phyloP scores from a whole-genome alignment of 1,140 invertebrate species.

The Pristionchus pacificus region DNA sequence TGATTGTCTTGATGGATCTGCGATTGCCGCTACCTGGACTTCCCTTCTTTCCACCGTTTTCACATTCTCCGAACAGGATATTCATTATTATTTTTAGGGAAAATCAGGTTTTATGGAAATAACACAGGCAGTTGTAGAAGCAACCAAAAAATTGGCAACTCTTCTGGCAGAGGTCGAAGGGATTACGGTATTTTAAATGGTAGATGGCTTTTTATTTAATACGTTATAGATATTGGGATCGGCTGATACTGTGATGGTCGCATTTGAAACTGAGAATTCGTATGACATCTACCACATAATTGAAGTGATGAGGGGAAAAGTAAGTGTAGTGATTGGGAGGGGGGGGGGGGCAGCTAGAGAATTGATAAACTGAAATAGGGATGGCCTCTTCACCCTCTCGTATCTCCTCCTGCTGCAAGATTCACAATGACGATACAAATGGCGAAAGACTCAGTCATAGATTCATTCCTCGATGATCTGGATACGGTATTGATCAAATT shows the following conservation, averaged over 20 bases:
- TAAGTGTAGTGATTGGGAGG: too few species aligned
- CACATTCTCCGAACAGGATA: not conserved
- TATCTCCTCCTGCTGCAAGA: not conserved
- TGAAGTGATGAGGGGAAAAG: not conserved
- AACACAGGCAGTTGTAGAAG: slow-evolving; percentile 18
- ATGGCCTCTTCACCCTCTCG: not conserved
- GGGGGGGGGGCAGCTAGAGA: too few species aligned
- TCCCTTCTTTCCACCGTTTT: slow-evolving; percentile 37
- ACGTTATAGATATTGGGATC: not conserved
- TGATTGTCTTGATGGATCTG: slow-evolving; percentile 37
- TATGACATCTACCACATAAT: not conserved
- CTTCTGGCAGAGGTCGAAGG: not conserved
- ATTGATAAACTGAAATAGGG: too few species aligned
- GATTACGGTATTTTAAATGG: not conserved
- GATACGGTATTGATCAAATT: not conserved
- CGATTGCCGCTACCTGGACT: slow-evolving; percentile 51
- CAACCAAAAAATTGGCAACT: not conserved
- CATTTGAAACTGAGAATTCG: not conserved
- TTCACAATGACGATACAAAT: not conserved
- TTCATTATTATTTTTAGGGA: slow-evolving; percentile 8
- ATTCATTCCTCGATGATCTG: not conserved
- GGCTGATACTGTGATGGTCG: not conserved
- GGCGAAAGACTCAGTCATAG: not conserved
- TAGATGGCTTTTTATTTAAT: not conserved
- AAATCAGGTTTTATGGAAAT: slow-evolving; percentile 22